A percentile compares a stretch with the other conserved stretches of the same genome.
Conservation (phyloP, 2,888 invertebrate species). For the Lamellibrachia columna region DNA sequence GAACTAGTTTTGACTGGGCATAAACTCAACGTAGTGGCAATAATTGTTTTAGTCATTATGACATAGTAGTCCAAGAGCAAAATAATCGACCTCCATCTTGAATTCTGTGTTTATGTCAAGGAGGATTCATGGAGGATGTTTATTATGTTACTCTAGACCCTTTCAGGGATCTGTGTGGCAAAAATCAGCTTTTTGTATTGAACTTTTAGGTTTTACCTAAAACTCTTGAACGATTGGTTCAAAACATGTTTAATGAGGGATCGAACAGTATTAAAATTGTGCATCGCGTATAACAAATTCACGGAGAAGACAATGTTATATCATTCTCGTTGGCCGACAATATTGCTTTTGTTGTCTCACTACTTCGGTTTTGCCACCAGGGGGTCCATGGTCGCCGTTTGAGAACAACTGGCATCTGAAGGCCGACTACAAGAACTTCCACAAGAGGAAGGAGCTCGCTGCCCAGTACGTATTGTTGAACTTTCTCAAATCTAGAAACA, state of each 20-base stretch:
- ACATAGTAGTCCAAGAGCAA: too few relatives aligned
- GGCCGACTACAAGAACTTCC: conserved; percentile 86
- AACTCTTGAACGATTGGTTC: neutral
- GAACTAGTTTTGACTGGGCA: too few relatives aligned
- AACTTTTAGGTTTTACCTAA: too few relatives aligned
- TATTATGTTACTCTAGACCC: too few relatives aligned
- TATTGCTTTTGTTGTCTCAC: neutral
- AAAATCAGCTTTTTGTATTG: too few relatives aligned
- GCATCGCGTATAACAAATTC: neutral
- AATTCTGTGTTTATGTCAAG: too few relatives aligned
- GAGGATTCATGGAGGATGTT: too few relatives aligned
- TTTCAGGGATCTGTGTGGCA: too few relatives aligned
- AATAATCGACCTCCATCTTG: too few relatives aligned
- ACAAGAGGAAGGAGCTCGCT: conserved; percentile 82
- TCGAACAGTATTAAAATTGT: neutral
- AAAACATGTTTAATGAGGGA: neutral
- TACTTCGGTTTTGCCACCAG: neutral
- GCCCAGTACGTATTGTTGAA: conserved; percentile 67
- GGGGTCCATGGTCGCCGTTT: conserved; percentile 88
- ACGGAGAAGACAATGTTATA: neutral
- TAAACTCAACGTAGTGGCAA: too few relatives aligned
- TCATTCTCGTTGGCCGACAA: neutral
- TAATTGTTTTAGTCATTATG: too few relatives aligned
- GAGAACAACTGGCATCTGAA: conserved; percentile 95
- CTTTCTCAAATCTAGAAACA: neutral